Percentiles rank a stretch among this genome's conserved stretches.
Evolutionary conservation across 2,113 vertebrate species (phyloP).

Genomic region (Apteryx owenii): DNA sequence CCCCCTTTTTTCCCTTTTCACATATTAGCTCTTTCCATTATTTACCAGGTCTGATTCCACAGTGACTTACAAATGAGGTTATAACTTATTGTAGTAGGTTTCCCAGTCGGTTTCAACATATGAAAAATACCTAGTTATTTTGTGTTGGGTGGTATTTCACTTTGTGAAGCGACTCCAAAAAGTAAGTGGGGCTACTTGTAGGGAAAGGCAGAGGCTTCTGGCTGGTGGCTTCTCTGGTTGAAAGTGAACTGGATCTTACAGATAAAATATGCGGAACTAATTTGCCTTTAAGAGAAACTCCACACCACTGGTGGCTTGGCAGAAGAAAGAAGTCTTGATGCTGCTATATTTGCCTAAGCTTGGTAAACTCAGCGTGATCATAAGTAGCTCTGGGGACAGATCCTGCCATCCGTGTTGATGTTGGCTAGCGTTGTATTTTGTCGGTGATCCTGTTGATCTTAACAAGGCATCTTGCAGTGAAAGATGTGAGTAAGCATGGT

Average conservation of each 20-base stretch:
- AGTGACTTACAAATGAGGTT: not conserved
- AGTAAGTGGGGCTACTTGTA: not conserved
- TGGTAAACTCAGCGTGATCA: not conserved
- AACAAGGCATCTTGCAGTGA: not conserved
- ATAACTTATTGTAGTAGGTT: not conserved
- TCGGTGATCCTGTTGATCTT: not conserved
- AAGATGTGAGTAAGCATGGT: not conserved
- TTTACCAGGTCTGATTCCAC: not conserved
- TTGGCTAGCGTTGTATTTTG: not conserved
- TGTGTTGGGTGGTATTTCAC: not conserved
- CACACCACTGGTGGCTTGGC: not conserved
- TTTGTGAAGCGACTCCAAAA: not conserved
- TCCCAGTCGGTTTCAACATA: not conserved
- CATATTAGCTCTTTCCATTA: not conserved
- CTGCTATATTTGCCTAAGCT: not conserved
- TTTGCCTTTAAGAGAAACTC: not conserved
- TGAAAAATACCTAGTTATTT: not conserved
- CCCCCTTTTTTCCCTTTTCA: not conserved
- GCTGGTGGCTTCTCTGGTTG: not conserved
- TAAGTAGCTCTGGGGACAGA: not conserved
- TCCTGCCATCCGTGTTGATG: not conserved
- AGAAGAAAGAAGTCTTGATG: not conserved
- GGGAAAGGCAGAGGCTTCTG: not conserved
- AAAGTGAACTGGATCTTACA: not conserved
- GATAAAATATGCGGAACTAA: not conserved